phyloP scores from a whole-genome alignment of 2,113 vertebrate species.

The Xiphias gladius region DNA sequence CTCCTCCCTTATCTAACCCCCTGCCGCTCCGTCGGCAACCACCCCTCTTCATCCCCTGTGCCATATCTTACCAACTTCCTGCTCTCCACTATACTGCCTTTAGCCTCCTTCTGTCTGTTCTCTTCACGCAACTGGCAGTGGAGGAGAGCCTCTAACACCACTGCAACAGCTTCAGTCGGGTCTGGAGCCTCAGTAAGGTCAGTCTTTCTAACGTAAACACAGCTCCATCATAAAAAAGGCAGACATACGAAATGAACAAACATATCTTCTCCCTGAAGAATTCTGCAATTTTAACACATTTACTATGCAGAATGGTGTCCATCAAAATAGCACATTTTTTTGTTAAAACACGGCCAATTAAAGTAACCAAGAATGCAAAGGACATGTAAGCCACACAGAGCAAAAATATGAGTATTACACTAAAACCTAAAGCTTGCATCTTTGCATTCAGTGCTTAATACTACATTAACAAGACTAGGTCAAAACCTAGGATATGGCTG shows the following conservation, averaged over 20 bases:
- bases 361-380: background rate
- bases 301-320: slow-evolving; percentile 2
- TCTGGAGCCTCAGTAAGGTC: slow-evolving; percentile 67
- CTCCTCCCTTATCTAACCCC: slow-evolving; percentile 44
- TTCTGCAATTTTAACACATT: slow-evolving; percentile 22
- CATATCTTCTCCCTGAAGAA: slow-evolving; percentile 6
- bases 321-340: slow-evolving; percentile 2
- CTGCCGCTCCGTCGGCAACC: slow-evolving; percentile 29
- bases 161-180: slow-evolving; percentile 48
- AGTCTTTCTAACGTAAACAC: slow-evolving; percentile 27
- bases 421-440: background rate
- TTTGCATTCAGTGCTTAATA: background rate
- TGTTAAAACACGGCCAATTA: background rate
- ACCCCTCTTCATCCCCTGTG: slow-evolving; percentile 43
- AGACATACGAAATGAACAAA: slow-evolving; percentile 24
- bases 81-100: slow-evolving; percentile 58
- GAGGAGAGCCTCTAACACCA: slow-evolving; percentile 50
- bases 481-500: too few relatives aligned
- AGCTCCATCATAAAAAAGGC: background rate
- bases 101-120: slow-evolving; percentile 78
- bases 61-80: slow-evolving; percentile 45
- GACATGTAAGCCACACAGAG: background rate
- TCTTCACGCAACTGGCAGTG: slow-evolving; percentile 58
- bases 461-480: background rate
- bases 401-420: background rate